Evolutionary conservation across 2,797 vertebrate genomes (phyloP).

Genomic region (Eulemur coronatus): DNA sequence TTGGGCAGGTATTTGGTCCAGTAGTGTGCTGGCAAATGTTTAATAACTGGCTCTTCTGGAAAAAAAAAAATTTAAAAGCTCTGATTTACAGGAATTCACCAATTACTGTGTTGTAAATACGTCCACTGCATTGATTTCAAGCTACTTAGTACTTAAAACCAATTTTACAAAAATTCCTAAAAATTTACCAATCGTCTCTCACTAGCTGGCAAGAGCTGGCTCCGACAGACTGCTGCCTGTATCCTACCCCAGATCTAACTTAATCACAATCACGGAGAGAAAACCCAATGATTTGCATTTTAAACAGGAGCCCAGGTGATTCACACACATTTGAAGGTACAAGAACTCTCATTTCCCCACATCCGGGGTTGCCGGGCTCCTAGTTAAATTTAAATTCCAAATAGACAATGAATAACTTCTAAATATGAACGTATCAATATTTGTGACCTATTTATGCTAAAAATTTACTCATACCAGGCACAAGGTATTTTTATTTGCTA

Average conservation of each 20-base stretch:
- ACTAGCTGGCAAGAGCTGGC: background rate
- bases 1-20: background rate
- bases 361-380: background rate
- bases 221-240: background rate
- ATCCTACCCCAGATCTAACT: background rate
- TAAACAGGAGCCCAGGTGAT: background rate
- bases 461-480: background rate
- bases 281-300: background rate
- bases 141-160: background rate
- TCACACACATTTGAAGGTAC: background rate
- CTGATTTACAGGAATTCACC: background rate
- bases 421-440: background rate
- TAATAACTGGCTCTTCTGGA: background rate
- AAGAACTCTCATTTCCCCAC: background rate
- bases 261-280: background rate
- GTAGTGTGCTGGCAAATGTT: accelerated
- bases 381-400: background rate
- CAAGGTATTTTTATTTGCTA: background rate
- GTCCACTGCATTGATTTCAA: background rate
- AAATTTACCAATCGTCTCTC: background rate
- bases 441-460: background rate
- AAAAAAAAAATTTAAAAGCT: background rate
- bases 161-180: background rate
- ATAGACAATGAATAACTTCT: background rate
- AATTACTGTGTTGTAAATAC: background rate